phyloP scores from a whole-genome alignment of 2,888 invertebrate species.

The Graphium colonna region DNA sequence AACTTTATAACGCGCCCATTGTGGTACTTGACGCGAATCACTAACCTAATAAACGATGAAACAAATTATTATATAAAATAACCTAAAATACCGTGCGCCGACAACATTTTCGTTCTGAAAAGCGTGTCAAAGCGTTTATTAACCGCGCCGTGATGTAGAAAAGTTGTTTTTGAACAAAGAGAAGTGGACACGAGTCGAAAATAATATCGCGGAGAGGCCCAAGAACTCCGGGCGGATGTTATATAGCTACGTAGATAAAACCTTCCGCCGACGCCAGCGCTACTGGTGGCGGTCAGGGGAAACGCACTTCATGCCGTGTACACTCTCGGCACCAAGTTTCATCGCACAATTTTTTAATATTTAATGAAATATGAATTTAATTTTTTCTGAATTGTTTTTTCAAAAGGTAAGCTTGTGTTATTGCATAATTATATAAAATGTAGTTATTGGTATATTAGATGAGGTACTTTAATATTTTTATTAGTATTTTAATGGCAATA shows the following conservation, averaged over 20 bases:
- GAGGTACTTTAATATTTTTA: neutral
- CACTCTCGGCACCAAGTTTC: conserved; percentile 55
- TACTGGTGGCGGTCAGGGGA: conserved; percentile 60
- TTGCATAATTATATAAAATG: too few relatives aligned
- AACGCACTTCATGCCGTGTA: conserved; percentile 72
- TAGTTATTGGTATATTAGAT: too few relatives aligned
- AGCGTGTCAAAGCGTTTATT: conserved; percentile 50
- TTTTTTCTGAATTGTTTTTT: conserved; percentile 31
- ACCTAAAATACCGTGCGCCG: conserved; percentile 51
- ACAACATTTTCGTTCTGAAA: conserved; percentile 45
- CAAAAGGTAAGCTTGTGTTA: neutral
- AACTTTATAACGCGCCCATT: conserved; percentile 35
- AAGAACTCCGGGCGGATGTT: conserved; percentile 71
- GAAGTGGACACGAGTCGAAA: conserved; percentile 63
- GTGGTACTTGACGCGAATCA: conserved; percentile 28
- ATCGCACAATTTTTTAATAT: conserved; percentile 29
- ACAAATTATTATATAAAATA: conserved; percentile 38
- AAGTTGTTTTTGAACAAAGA: conserved; percentile 73
- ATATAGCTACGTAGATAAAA: conserved; percentile 79
- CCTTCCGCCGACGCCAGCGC: conserved; percentile 77
- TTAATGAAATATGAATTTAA: neutral
- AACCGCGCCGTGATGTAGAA: conserved; percentile 56
- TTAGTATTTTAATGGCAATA: too few relatives aligned
- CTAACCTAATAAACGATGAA: conserved; percentile 32
- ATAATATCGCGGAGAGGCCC: conserved; percentile 71